Percentiles rank a stretch among this genome's conserved stretches.
Evolutionary conservation across 92 coral and sea anemone species (phyloP).

Genomic region (Nematostella vectensis): DNA sequence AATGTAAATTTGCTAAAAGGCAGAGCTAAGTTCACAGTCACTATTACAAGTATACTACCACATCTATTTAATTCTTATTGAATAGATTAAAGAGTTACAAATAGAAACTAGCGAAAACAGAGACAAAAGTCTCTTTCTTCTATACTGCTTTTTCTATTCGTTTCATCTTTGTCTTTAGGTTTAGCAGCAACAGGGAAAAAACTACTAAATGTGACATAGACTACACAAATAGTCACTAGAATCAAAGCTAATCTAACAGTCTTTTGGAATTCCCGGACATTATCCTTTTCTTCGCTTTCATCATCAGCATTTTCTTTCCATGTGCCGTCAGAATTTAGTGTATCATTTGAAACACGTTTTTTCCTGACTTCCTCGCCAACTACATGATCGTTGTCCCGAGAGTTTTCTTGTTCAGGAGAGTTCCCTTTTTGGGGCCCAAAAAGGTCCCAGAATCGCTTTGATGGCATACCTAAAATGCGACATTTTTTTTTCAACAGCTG

Average conservation of each 20-base stretch:
- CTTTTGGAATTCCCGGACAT: constrained; percentile 53
- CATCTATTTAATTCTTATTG: no score
- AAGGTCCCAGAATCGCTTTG: constrained; percentile 20
- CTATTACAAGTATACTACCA: no score
- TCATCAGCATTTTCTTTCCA: constrained; percentile 86
- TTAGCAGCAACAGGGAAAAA: constrained; percentile 5
- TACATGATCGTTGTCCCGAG: constrained; percentile 3
- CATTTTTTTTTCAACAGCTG: no score
- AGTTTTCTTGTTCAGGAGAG: constrained; percentile 28
- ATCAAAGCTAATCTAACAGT: constrained; percentile 37
- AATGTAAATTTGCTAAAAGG: no score
- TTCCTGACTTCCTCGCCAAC: constrained; percentile 46
- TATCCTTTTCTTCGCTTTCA: constrained; percentile 51
- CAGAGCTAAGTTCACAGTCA: no score
- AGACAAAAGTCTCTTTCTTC: no score
- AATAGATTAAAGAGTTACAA: no score
- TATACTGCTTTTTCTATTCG: no score
- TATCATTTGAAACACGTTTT: constrained; percentile 45
- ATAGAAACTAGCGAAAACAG: no score
- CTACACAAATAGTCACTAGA: constrained; percentile 35
- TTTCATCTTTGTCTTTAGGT: no score
- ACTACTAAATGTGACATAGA: constrained; percentile 36
- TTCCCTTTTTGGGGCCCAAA: constrained; percentile 5
- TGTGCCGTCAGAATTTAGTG: constrained; percentile 48
- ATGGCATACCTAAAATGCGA: background rate